These are phyloP conservation scores for Orius insidiosus DNA, from an alignment of 1,140 invertebrate genomes.

Conservation along the genomic window DNA sequence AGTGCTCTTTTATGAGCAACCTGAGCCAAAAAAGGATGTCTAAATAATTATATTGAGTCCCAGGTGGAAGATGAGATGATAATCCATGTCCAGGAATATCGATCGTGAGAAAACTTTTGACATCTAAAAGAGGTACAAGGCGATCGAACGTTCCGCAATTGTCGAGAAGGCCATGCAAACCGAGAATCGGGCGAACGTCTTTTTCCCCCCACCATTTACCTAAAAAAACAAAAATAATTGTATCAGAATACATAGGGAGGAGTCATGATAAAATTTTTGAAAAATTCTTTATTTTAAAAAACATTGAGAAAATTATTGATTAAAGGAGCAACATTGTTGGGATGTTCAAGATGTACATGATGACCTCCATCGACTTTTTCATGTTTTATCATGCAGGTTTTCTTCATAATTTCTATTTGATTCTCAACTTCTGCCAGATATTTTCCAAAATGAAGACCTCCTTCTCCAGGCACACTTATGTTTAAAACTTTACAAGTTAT, in stretches of 20 bases:
- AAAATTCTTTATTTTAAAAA: too few relatives aligned
- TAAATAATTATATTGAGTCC: slow-evolving; percentile 39
- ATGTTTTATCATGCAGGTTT: too few relatives aligned
- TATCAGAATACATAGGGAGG: too few relatives aligned
- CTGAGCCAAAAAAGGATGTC: slow-evolving; percentile 7
- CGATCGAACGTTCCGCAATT: slow-evolving; percentile 73
- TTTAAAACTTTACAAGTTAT: too few relatives aligned
- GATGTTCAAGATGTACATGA: slow-evolving; percentile 63
- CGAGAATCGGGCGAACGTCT: slow-evolving; percentile 49
- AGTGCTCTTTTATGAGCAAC: slow-evolving; percentile 44
- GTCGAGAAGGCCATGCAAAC: slow-evolving; percentile 75
- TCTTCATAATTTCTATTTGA: too few relatives aligned
- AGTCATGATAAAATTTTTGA: too few relatives aligned
- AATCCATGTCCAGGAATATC: slow-evolving; percentile 68
- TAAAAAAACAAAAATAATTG: slow-evolving; percentile 25
- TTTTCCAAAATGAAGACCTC: too few relatives aligned
- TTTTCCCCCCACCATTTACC: slow-evolving; percentile 61
- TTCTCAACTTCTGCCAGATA: too few relatives aligned
- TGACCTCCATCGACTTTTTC: slow-evolving; percentile 53
- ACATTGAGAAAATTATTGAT: slow-evolving; percentile 41
- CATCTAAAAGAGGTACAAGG: slow-evolving; percentile 51
- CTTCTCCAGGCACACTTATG: too few relatives aligned
- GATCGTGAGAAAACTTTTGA: slow-evolving; percentile 39
- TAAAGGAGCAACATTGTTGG: slow-evolving; percentile 43
- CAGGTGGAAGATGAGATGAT: slow-evolving; percentile 55